Base-by-base conservation (phyloP, 2,113 vertebrate genomes). In the Halcyon senegalensis region DNA sequence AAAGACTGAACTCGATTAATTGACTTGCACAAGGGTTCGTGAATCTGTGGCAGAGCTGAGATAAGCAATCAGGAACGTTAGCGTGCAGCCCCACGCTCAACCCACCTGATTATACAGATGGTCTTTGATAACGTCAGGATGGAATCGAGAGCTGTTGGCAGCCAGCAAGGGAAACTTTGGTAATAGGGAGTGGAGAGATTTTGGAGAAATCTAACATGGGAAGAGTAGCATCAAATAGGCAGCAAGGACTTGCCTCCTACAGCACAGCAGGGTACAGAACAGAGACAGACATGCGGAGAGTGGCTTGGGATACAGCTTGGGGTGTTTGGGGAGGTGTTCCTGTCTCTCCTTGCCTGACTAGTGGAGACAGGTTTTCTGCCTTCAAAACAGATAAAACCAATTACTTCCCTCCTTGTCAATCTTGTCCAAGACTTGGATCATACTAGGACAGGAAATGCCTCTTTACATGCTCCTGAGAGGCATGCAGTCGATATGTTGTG, bases 381-480 rank as follows among this genome's bases (percentile, higher is more conserved):
- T 94, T 62, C 50, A 63, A 82, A 82, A 41, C 6, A 56, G 37
- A 89, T 59, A 68, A 87, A 93, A 81, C 1, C 35, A 73, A 48
- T 44, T 64, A 31, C 64, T 87, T 60, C 62, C 51, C 30, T 56
- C 46, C 75, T 83, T 48, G 48, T 66, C 74, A 44, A 5, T 18
- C 66, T 58, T 76, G 18, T 80, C 72, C 67, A 62, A 23, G 63
- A 8, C 30, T 59, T 16, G 46, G 16, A 86, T 88, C 92, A 86
- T 72, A 9, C 24, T 58, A 55, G 9, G n/a, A 20, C n/a, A 73
- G 84, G 87, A 94, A 90, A 81, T 17, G 25, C 3, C 3, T 74
- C 4, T 10, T 13, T 35, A 13, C 16, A 3, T 0, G 10, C 0
- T 0, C 46, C 44, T 28, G 13, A 89, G 80, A 27, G 74, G n/a